Percentiles rank a stretch among this genome's conserved stretches.
These are phyloP conservation scores for Pseudomyrmex concolor DNA, from an alignment of 1,140 invertebrate species.

Conservation along the genomic window DNA sequence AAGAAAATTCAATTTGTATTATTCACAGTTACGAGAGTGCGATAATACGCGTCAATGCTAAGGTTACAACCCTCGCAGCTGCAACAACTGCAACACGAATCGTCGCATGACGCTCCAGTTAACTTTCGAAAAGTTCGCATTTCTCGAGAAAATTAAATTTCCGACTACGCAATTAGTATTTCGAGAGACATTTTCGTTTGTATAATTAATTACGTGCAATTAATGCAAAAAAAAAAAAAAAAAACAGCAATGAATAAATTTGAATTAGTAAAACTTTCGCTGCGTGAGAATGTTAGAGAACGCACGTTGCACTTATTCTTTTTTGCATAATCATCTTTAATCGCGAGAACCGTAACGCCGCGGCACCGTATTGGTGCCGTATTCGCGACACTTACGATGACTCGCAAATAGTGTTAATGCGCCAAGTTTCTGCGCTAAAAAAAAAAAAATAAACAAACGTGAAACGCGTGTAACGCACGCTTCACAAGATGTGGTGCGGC, in stretches of 20 bases:
- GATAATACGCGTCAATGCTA: too few species aligned
- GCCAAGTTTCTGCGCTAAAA: slow-evolving; percentile 15
- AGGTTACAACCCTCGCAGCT: neutral
- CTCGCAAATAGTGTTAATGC: slow-evolving; percentile 40
- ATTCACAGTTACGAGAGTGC: too few species aligned
- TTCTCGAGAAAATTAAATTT: slow-evolving; percentile 12
- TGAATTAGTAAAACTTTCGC: slow-evolving; percentile 63
- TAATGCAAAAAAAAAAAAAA: slow-evolving; percentile 42
- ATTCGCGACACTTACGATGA: neutral
- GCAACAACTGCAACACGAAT: neutral
- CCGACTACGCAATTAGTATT: neutral
- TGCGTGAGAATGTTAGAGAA: slow-evolving; percentile 64
- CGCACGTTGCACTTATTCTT: neutral
- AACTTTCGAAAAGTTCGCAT: too few species aligned
- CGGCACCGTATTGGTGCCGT: neutral
- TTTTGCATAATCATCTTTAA: slow-evolving; percentile 68
- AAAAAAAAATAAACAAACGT: slow-evolving; percentile 6
- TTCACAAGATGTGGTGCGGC: slow-evolving; percentile 36
- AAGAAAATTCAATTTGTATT: too few species aligned
- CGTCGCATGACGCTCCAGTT: neutral
- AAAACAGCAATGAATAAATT: slow-evolving; percentile 67
- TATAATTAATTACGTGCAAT: slow-evolving; percentile 60
- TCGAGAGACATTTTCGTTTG: neutral
- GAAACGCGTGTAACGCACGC: slow-evolving; percentile 12
- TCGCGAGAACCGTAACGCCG: slow-evolving; percentile 39